Base-by-base conservation (phyloP, 2,113 vertebrate genomes). In the Rhadina sibilatrix region DNA sequence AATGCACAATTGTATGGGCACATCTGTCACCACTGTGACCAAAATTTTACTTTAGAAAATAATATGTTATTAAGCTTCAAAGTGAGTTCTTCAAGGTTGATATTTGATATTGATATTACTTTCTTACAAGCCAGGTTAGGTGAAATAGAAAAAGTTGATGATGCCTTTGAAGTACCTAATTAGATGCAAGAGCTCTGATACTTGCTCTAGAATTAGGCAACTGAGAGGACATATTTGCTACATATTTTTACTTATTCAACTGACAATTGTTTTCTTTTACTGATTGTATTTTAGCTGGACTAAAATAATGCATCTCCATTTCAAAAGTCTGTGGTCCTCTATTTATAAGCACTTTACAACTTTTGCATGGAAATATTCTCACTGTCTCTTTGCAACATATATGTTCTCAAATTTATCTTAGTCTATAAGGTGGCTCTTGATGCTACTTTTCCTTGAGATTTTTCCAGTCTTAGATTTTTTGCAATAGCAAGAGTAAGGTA, bases 91-190 rank as follows among this genome's bases (percentile, higher is more conserved):
- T 97, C 94, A 96, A 98, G 97, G 98, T 98, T 97, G 94, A 97
- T 98, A 98, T 98, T 97, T 76, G 27, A 44, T 59, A 37, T 97
- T 96, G 95, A 97, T 97, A 98, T 97, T 97, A 90, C 61, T 97
- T 98, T 98, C 93, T 97, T 98, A 80, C 96, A 97, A 96, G 94
- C 91, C 94, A 94, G 31, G 8, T 44, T 92, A 87, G 88, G 97
- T 96, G 97, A 92, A 94, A 97, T 88, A 97, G 97, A 95, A 98
- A 98, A 98, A 97, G 81, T 42, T 94, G 71, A 93, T 94, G 82
- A 85, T 63, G 68, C 92, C 97, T 99, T 98, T 98, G 97, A 98
- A 98, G 97, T 98, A 61, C 79, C 80, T 95, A 98, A 98, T 98
- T 97, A 98, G 91, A 98, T 96, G 64, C 83, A 94, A 96, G 92